A percentile compares a stretch with the other conserved stretches of the same genome.
Evolutionary conservation across 2,797 vertebrate species (phyloP).

Genomic region (Pitangus sulphuratus): DNA sequence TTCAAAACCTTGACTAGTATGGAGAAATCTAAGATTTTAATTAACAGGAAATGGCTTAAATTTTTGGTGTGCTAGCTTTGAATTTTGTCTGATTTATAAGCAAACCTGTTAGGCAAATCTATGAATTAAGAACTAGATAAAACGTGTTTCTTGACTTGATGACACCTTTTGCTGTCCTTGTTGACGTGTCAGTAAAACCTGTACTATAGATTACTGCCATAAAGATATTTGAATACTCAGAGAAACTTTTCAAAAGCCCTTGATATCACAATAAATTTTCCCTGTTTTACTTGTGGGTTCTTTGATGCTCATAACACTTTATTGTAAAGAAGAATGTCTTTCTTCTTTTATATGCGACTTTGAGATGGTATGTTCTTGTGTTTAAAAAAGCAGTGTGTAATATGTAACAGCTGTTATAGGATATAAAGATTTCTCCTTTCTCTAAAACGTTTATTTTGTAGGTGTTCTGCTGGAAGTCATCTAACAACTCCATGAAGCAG

Average conservation of each 20-base stretch:
- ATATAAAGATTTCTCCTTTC: not conserved
- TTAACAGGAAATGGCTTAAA: not conserved
- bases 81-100: not conserved
- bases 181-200: not conserved
- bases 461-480: constrained; percentile 94
- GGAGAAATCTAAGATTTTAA: not conserved
- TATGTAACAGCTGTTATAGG: not conserved
- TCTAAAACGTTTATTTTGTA: constrained; percentile 53
- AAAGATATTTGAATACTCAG: not conserved
- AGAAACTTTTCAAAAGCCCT: not conserved
- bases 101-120: not conserved
- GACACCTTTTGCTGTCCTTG: not conserved
- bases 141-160: not conserved
- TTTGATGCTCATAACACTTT: not conserved
- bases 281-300: not conserved
- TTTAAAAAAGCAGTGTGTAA: not conserved
- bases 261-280: not conserved
- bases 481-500: constrained; percentile 85
- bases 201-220: not conserved
- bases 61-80: not conserved
- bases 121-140: not conserved
- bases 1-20: not conserved
- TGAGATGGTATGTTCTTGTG: not conserved
- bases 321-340: not conserved
- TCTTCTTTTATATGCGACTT: not conserved